phyloP scores from a whole-genome alignment of 2,113 vertebrate genomes.

The Plecotus auritus region DNA sequence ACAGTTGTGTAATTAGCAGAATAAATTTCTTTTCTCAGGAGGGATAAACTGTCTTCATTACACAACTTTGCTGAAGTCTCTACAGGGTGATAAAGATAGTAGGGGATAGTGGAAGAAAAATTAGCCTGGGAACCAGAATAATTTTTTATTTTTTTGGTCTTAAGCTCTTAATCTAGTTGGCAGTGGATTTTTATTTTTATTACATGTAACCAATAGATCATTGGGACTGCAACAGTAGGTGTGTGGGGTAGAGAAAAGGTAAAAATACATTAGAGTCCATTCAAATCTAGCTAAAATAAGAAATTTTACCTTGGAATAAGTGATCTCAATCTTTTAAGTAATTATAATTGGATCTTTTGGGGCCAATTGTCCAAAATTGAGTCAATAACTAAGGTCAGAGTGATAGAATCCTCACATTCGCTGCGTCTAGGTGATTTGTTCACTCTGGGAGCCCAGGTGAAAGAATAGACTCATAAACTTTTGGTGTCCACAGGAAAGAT shows the following conservation, averaged over 20 bases:
- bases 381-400: not conserved
- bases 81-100: not conserved
- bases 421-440: not conserved
- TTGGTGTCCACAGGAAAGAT: not conserved
- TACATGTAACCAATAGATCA: not conserved
- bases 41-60: not conserved
- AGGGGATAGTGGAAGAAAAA: not conserved
- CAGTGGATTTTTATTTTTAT: not conserved
- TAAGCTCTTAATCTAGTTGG: conserved; percentile 33
- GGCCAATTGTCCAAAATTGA: not conserved
- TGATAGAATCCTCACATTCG: not conserved
- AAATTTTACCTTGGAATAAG: not conserved
- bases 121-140: not conserved
- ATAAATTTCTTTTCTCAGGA: not conserved
- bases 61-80: not conserved
- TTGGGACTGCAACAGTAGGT: not conserved
- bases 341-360: not conserved
- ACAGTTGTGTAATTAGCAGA: conserved; percentile 19
- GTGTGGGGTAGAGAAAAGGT: no score
- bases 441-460: not conserved
- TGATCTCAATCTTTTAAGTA: not conserved
- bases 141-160: not conserved
- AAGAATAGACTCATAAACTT: not conserved
- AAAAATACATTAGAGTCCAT: not conserved
- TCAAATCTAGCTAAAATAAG: not conserved